Evolutionary conservation across 1,140 invertebrate genomes (phyloP), one percentile per base, ranked within the genome.

Genomic region (Caenorhabditis briggsae): DNA sequence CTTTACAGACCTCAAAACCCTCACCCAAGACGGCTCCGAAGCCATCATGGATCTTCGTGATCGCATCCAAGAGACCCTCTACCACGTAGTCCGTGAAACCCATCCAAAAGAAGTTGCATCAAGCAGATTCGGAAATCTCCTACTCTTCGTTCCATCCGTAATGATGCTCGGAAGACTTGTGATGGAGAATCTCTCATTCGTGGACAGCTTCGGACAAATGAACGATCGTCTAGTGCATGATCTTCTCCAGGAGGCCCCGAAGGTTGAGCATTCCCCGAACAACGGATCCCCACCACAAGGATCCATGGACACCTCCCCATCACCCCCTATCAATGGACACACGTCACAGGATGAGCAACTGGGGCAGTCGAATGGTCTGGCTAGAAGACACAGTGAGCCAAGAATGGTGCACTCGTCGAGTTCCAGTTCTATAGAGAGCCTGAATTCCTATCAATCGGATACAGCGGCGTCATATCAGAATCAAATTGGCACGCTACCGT

Each of bases 31-130:
- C 84, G 92, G 87, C 7, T 86, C 90, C 12, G 91, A 92, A 83
- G 91, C 92, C 65, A 88, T 90, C 59, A 92, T 92, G 20, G 91
- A 92, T 84, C 83, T 92, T 20, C 74, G 91, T 18, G 91, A 92
- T 65, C 86, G 91, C 11, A 86, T 92, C 50, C 91, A 91, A 84
- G 91, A 92, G 82, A 92, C 91, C 5, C 83, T 92, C 8, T 92
- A 92, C 64, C 92, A 92, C 83, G 92, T 92, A 18, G 91, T 92
- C n/a, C 43, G 92, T 23, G 91, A 92, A 86, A 92, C 90, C 55
- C 91, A 92, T 88, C 91, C 91, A 11, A 92, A 92, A 84, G 91
- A 92, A 88, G 91, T 91, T 2, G 91, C 91, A 5, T 92, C 91
- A n/a, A 91, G 90, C 23, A 53, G 91, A 41, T 92, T 92, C 59